phyloP scores from a whole-genome alignment of 2,113 vertebrate genomes.

The Poeciliopsis occidentalis region DNA sequence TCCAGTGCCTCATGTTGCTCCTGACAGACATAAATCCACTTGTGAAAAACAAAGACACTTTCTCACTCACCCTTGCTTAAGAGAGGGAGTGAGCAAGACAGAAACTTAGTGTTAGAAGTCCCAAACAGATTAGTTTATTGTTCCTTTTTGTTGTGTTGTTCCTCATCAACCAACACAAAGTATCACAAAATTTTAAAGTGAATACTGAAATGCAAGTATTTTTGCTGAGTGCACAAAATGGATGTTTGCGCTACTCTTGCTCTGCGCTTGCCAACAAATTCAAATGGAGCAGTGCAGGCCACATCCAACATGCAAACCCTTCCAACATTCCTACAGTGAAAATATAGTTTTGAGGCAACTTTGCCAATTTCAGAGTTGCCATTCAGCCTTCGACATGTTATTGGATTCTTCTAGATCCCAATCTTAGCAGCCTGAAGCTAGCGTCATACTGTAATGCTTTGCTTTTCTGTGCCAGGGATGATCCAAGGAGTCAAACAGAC shows the following conservation, averaged over 20 bases:
- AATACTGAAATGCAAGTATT: no score
- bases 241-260: no score
- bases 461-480: slow-evolving; percentile 20
- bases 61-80: neutral
- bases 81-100: slow-evolving; percentile 3
- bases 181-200: no score
- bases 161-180: neutral
- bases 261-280: no score
- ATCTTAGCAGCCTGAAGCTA: neutral
- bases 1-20: slow-evolving; percentile 38
- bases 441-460: slow-evolving; percentile 13
- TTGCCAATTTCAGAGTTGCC: neutral
- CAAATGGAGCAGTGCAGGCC: neutral
- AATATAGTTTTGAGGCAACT: neutral
- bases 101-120: slow-evolving; percentile 13
- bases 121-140: slow-evolving; percentile 16
- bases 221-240: no score
- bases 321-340: neutral
- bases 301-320: neutral
- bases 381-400: neutral
- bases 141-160: slow-evolving; percentile 10
- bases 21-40: slow-evolving; percentile 9
- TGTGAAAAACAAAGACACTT: slow-evolving; percentile 2
- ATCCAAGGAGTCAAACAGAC: slow-evolving; percentile 37
- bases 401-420: neutral